phyloP scores from a whole-genome alignment of 2,888 invertebrate genomes.

The Philonicus albiceps region DNA sequence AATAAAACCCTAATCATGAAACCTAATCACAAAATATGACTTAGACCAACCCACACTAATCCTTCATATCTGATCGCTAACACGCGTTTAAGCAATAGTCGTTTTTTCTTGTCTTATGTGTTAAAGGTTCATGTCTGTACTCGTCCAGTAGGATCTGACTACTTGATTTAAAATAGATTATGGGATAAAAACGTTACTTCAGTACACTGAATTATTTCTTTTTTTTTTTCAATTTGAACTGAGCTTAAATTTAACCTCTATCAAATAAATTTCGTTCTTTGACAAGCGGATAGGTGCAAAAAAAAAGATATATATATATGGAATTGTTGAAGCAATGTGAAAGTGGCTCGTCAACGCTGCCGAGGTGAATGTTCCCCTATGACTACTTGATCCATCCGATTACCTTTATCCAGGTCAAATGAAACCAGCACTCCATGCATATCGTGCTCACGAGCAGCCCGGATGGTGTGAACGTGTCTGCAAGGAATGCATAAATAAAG shows the following conservation, averaged over 20 bases:
- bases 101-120: not conserved
- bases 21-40: not conserved
- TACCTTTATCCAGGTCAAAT: slow-evolving; percentile 31
- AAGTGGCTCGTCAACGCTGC: slow-evolving; percentile 22
- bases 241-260: not conserved
- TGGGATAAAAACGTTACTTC: not conserved
- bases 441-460: not conserved
- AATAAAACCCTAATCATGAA: not conserved
- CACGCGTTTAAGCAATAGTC: not conserved
- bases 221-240: not conserved
- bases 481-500: slow-evolving; percentile 32
- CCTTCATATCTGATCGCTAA: not conserved
- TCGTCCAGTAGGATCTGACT: not conserved
- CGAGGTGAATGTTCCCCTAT: slow-evolving; percentile 16
- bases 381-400: slow-evolving; percentile 36
- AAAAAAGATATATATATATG: not conserved
- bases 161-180: not conserved
- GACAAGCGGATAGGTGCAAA: not conserved
- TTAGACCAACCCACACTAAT: not conserved
- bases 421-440: not conserved
- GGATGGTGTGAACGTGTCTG: not conserved
- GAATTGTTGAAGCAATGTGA: not conserved
- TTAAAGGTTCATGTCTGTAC: not conserved
- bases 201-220: no score
- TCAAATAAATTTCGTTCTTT: not conserved